phyloP scores from a whole-genome alignment of 35 echinoderm and acorn worm genomes.

The Patiria miniata region DNA sequence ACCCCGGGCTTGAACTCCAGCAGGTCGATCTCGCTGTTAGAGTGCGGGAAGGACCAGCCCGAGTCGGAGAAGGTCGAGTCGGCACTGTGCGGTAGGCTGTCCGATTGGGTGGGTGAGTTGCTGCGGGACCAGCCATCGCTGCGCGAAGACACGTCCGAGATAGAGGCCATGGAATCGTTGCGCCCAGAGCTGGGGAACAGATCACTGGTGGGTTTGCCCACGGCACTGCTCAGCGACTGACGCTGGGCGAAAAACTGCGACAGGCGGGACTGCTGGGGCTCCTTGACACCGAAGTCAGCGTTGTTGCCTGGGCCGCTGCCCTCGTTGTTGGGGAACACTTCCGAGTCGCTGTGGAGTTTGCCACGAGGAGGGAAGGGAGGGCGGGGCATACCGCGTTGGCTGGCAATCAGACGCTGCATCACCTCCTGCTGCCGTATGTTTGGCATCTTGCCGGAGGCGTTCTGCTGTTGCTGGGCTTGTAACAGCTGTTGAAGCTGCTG shows the following conservation, averaged over 20 bases:
- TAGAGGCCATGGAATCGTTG: conserved; percentile 39
- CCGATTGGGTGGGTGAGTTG: conserved; percentile 87
- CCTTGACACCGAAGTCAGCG: conserved; percentile 58
- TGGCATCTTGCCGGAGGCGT: conserved; percentile 32
- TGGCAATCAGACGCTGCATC: conserved; percentile 43
- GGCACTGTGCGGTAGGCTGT: conserved; percentile 78
- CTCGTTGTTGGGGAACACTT: conserved; percentile 55
- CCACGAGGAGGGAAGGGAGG: conserved; percentile 42
- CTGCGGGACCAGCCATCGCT: conserved; percentile 79
- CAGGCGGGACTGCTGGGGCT: conserved; percentile 85
- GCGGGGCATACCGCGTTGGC: conserved; percentile 54
- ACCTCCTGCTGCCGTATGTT: conserved; percentile 55
- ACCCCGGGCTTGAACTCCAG: conserved; percentile 99
- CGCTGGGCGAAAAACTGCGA: conserved; percentile 83
- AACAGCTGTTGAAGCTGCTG: conserved; percentile 32
- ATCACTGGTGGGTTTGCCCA: conserved; percentile 35
- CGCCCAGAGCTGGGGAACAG: conserved; percentile 6
- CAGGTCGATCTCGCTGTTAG: conserved; percentile 61
- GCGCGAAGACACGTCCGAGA: conserved; percentile 61
- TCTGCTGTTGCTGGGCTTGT: conserved; percentile 42
- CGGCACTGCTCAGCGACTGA: conserved; percentile 46
- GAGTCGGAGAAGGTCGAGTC: conserved; percentile 92
- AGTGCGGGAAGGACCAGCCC: conserved; percentile 70
- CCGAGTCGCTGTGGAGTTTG: conserved; percentile 62
- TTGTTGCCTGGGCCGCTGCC: conserved; percentile 45